Base-by-base conservation (phyloP, 2,113 vertebrate genomes). In the Hystrix brachyura region DNA sequence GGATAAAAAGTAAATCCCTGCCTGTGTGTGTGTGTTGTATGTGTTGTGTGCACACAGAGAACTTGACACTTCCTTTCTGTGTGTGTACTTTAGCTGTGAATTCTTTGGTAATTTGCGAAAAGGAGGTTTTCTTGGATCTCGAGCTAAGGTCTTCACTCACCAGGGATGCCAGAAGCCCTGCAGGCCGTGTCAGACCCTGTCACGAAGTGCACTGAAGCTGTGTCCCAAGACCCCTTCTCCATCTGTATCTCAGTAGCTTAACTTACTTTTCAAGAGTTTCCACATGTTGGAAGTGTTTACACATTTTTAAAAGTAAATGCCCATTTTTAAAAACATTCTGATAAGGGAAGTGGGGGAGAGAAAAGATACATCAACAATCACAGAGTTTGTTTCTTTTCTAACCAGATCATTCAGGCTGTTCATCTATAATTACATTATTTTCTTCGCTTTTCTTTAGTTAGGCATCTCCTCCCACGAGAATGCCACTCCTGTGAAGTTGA, bases 401-500 rank as follows among this genome's bases (percentile, higher is more conserved):
- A 0, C 29, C 23, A 71, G 21, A 91, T 29, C 1, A 3, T 15
- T 64, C 27, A 83, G 55, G 29, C 27, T 34, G 0, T 96, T 79
- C 34, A 65, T 93, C 12, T 14, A 25, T 59, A 19, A 3, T 38
- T 55, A 46, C 53, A 46, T 19, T 43, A 14, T 88, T 95, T 38
- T 69, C 55, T 92, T 93, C 79, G 60, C 90, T 97, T 0, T 97
- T 96, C 93, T 95, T 9, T 91, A 99, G 99, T 98, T 99, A 96
- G 99, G 99, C 0, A 99, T 99, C 97, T 99, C 99, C 59, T 99
- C 99, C 90, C 99, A 99, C 91, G 99, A 99, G 98, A 99, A 99
- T 10, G 99, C 99, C 97, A 99, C 99, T 1, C 99, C 99, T 0
- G 99, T 99, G 92, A 99, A 99, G 74, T 96, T 99, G 92, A 98